Percentiles rank a stretch among this genome's conserved stretches.
phyloP scores from a whole-genome alignment of 2,113 vertebrate genomes.

The Promerops cafer region DNA sequence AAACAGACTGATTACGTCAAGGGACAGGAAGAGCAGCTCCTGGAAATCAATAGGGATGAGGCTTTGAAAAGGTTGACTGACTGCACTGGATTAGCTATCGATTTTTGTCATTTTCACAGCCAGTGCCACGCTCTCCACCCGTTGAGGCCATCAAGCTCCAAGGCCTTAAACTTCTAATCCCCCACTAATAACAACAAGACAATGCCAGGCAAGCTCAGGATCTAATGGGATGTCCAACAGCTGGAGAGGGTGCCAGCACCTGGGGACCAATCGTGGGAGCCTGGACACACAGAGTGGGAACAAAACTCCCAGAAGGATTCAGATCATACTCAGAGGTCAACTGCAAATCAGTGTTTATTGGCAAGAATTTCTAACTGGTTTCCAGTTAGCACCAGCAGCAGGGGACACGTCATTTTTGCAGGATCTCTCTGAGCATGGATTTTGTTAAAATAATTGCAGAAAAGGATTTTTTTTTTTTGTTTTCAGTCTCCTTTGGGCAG shows the following conservation, averaged over 20 bases:
- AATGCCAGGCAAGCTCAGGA: neutral
- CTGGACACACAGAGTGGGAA: neutral
- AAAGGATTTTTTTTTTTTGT: neutral
- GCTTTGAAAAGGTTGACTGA: constrained; percentile 77
- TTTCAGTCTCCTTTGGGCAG: neutral
- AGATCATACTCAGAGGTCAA: neutral
- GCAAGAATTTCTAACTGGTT: neutral
- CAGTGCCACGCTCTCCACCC: constrained; percentile 57
- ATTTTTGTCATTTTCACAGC: constrained; percentile 75
- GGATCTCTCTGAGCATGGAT: neutral
- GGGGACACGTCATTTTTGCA: neutral
- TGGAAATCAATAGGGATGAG: constrained; percentile 74
- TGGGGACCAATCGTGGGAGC: neutral
- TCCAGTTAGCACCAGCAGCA: neutral
- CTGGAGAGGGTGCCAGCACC: neutral
- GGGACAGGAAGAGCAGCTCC: constrained; percentile 65
- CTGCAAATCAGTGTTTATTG: neutral
- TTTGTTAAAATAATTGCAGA: neutral
- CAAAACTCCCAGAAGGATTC: neutral
- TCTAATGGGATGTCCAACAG: constrained; percentile 1
- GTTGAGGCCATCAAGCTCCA: constrained; percentile 54
- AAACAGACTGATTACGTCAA: constrained; percentile 69
- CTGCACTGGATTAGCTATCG: constrained; percentile 77
- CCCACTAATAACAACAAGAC: constrained; percentile 55
- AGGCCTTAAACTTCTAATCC: constrained; percentile 66